phyloP scores from a whole-genome alignment of 2,797 vertebrate species.

The Sebastes minor region DNA sequence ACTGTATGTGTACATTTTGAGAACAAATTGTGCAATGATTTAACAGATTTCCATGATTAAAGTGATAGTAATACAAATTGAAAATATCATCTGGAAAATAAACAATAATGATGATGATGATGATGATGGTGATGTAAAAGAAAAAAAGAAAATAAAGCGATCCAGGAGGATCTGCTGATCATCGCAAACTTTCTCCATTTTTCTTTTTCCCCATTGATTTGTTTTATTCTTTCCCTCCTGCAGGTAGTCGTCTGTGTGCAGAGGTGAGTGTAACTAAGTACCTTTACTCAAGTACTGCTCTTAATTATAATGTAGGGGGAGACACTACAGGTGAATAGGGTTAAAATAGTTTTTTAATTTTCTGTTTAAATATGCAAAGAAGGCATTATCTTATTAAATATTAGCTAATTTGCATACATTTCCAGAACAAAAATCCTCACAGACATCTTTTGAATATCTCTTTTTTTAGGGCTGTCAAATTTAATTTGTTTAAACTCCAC shows the following conservation, averaged over 20 bases:
- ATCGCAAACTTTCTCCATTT: slow-evolving; percentile 16
- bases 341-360: too few species aligned
- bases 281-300: neutral
- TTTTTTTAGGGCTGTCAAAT: too few species aligned
- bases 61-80: slow-evolving; percentile 74
- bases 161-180: slow-evolving; percentile 67
- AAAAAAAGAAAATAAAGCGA: slow-evolving; percentile 68
- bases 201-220: neutral
- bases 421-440: too few species aligned
- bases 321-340: too few species aligned
- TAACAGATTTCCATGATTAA: slow-evolving; percentile 79
- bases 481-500: too few species aligned
- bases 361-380: too few species aligned
- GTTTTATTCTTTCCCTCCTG: neutral
- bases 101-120: slow-evolving; percentile 69
- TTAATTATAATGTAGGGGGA: neutral
- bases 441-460: too few species aligned
- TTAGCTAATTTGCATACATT: too few species aligned
- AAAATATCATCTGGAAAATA: slow-evolving; percentile 77
- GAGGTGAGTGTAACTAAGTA: neutral
- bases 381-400: too few species aligned
- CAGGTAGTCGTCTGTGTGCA: neutral
- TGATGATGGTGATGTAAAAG: slow-evolving; percentile 62
- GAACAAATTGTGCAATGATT: slow-evolving; percentile 82
- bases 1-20: slow-evolving; percentile 85